Evolutionary conservation across 2,888 invertebrate species (phyloP), one percentile per base, ranked within the genome.

Genomic region (Anticlea derivata): DNA sequence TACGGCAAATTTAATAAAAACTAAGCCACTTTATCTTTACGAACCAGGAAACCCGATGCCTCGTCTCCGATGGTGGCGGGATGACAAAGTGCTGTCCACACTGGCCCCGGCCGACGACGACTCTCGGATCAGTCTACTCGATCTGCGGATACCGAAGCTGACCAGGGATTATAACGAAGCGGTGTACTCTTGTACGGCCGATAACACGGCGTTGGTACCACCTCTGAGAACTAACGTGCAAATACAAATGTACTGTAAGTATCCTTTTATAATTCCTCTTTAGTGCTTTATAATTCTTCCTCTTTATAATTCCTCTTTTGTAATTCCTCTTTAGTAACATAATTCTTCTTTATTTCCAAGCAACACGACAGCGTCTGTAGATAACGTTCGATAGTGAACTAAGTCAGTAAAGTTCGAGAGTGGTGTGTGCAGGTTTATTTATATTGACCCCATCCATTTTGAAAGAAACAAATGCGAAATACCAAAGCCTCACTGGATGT

Each of bases 141-240:
- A 87, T 61, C 65, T 87, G 34, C 75, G 75, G 60, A 81, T 89
- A 68, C 76, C 84, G 0, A 83, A 80, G 54, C 73, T 91, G 30
- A 89, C 91, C n/a, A 83, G 95, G 55, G 89, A 92, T n/a, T 94
- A 94, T 75, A 91, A 94, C 41, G 92, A 94, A 61, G 93, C 94
- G 1, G 91, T 93, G 2, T 94, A 94, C 78, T 93, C 94, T 7
- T 95, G 95, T 70, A 93, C 94, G 61, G 95, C 95, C 4, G 93
- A 93, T 70, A 95, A 95, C 74, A 95, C 94, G 34, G 92, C 92
- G 37, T 82, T 94, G 55, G 94, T 94, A 17, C 92, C 93, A 3
- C 95, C 95, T 0, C 80, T 94, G 55, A 91, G 93, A 24, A 92
- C 94, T 47, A 92, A 92, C 50, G 92, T 95, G 49, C 93, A 94